These are phyloP conservation scores for Drosophila nr. fundita DNA, from an alignment of 2,888 invertebrate species.

Conservation along the genomic window DNA sequence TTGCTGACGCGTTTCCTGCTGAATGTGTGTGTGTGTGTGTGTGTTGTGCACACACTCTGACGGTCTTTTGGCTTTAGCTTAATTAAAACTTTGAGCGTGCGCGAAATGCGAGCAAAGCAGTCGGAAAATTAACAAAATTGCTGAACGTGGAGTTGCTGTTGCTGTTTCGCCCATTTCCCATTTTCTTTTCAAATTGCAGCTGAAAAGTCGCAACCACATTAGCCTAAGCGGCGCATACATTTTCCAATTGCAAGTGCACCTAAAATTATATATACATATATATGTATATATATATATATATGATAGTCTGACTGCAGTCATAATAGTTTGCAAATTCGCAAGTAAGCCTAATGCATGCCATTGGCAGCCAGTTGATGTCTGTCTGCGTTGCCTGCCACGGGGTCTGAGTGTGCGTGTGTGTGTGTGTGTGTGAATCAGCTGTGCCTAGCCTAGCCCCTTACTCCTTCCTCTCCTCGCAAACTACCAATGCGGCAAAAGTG, in stretches of 20 bases:
- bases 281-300: background rate
- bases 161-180: background rate
- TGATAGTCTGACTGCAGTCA: slow-evolving; percentile 8
- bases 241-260: slow-evolving; percentile 36
- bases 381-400: background rate
- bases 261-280: background rate
- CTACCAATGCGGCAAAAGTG: slow-evolving; percentile 17
- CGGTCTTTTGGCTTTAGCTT: slow-evolving; percentile 59
- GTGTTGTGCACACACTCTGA: slow-evolving; percentile 20
- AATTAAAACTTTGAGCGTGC: slow-evolving; percentile 71
- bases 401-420: slow-evolving; percentile 1
- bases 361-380: slow-evolving; percentile 19
- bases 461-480: background rate
- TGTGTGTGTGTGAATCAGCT: background rate
- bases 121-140: slow-evolving; percentile 76
- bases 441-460: no score
- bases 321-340: slow-evolving; percentile 49
- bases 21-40: slow-evolving; percentile 16
- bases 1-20: slow-evolving; percentile 28
- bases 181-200: slow-evolving; percentile 42
- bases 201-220: slow-evolving; percentile 42
- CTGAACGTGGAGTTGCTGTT: slow-evolving; percentile 9
- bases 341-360: slow-evolving; percentile 55
- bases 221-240: slow-evolving; percentile 27
- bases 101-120: slow-evolving; percentile 70